Conservation (phyloP, 2,797 vertebrate genomes). For the Chrysocyon brachyurus region DNA sequence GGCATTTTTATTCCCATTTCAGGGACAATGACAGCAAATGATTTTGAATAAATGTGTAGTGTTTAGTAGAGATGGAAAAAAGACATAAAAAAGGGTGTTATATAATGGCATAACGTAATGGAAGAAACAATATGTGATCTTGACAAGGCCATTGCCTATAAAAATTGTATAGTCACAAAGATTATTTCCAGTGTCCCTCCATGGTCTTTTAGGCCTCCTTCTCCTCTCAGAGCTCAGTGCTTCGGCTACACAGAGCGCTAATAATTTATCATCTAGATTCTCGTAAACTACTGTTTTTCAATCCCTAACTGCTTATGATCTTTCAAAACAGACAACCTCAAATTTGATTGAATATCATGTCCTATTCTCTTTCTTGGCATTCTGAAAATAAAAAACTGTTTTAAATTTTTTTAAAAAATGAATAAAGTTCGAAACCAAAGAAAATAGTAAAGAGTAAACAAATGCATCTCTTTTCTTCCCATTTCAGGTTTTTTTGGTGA, state of each 20-base stretch:
- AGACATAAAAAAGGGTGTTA: neutral
- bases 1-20: conserved; percentile 22
- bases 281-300: neutral
- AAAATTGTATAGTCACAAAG: neutral
- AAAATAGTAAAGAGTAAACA: neutral
- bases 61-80: neutral
- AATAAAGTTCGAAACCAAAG: neutral
- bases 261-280: neutral
- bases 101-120: neutral
- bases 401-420: neutral
- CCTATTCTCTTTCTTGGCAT: too few species aligned
- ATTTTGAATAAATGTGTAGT: neutral
- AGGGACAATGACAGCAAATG: neutral
- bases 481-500: neutral
- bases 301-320: neutral
- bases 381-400: conserved; percentile 24
- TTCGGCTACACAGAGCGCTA: neutral
- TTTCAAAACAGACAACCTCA: neutral
- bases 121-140: neutral
- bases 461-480: neutral
- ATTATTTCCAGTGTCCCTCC: neutral
- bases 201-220: neutral
- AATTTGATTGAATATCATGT: neutral
- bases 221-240: neutral
- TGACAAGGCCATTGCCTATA: neutral